phyloP scores from a whole-genome alignment of 1,140 invertebrate genomes.

The Drosophila persimilis region DNA sequence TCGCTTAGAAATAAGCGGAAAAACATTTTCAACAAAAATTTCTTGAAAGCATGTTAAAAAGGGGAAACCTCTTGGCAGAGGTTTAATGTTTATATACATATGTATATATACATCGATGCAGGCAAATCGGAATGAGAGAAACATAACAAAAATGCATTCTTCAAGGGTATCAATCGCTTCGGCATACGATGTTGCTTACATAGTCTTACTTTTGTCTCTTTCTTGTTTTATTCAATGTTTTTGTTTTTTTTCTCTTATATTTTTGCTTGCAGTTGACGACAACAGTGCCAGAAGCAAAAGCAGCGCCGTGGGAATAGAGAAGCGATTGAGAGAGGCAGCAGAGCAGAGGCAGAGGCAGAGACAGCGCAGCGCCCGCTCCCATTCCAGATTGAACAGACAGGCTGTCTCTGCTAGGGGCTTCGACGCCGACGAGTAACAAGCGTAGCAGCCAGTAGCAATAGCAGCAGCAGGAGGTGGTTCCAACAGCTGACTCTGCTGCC shows the following conservation, averaged over 20 bases:
- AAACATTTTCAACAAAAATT: too few species aligned
- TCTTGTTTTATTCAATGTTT: slow-evolving; percentile 57
- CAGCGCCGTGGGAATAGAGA: slow-evolving; percentile 1
- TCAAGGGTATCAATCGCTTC: background rate
- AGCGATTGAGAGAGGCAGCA: slow-evolving; percentile 4
- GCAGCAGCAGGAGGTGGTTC: background rate
- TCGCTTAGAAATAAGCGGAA: too few species aligned
- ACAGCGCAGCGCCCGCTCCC: background rate
- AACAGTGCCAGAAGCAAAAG: slow-evolving; percentile 30
- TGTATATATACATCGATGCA: too few species aligned
- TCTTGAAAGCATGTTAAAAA: too few species aligned
- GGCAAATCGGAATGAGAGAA: too few species aligned
- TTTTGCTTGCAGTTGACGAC: slow-evolving; percentile 71
- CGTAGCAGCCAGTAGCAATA: background rate
- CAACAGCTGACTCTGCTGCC: slow-evolving; percentile 1
- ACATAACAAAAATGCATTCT: too few species aligned
- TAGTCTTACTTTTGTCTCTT: too few species aligned
- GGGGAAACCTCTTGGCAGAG: too few species aligned
- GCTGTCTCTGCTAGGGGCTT: slow-evolving; percentile 33
- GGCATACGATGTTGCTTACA: too few species aligned
- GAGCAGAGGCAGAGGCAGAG: slow-evolving; percentile 31
- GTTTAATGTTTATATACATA: too few species aligned
- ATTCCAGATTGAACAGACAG: slow-evolving; percentile 24
- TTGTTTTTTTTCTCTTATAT: slow-evolving; percentile 36
- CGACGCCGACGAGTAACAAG: background rate